These are phyloP conservation scores for Gerris lacustris DNA, from an alignment of 2,888 invertebrate genomes.

Conservation along the genomic window DNA sequence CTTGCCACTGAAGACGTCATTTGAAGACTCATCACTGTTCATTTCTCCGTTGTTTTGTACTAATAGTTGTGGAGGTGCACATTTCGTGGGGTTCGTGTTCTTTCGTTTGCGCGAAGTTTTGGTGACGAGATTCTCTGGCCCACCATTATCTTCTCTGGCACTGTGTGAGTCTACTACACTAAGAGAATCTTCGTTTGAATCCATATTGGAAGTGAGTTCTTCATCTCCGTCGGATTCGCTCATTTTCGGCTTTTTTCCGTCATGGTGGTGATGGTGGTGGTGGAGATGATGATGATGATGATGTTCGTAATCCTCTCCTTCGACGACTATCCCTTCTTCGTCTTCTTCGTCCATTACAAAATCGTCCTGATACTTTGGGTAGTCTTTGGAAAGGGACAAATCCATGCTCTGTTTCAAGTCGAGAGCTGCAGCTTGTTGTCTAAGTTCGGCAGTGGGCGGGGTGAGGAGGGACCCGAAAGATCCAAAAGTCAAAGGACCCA, in stretches of 20 bases:
- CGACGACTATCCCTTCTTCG: constrained; percentile 60
- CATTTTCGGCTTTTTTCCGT: constrained; percentile 46
- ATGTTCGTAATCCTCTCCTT: constrained; percentile 57
- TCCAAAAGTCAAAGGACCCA: constrained; percentile 62
- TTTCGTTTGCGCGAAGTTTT: constrained; percentile 74
- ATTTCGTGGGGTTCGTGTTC: constrained; percentile 73
- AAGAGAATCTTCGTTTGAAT: constrained; percentile 50
- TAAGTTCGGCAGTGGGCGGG: constrained; percentile 36
- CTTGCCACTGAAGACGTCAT: constrained; percentile 37
- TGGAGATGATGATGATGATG: neutral
- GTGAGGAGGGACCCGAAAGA: constrained; percentile 65
- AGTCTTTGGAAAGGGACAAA: constrained; percentile 41
- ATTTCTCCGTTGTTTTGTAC: constrained; percentile 41
- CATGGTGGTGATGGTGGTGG: constrained; percentile 27
- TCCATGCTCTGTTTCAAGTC: constrained; percentile 55
- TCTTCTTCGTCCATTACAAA: constrained; percentile 47
- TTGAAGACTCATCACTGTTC: constrained; percentile 49
- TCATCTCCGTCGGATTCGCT: constrained; percentile 46
- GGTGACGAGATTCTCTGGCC: constrained; percentile 41
- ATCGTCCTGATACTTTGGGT: constrained; percentile 36
- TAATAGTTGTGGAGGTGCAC: constrained; percentile 46
- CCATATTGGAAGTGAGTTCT: constrained; percentile 47
- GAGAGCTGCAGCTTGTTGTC: constrained; percentile 42
- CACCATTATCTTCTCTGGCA: constrained; percentile 42
- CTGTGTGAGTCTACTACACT: constrained; percentile 45